phyloP scores from a whole-genome alignment of 2,888 invertebrate genomes.

The Drosophila anceps region DNA sequence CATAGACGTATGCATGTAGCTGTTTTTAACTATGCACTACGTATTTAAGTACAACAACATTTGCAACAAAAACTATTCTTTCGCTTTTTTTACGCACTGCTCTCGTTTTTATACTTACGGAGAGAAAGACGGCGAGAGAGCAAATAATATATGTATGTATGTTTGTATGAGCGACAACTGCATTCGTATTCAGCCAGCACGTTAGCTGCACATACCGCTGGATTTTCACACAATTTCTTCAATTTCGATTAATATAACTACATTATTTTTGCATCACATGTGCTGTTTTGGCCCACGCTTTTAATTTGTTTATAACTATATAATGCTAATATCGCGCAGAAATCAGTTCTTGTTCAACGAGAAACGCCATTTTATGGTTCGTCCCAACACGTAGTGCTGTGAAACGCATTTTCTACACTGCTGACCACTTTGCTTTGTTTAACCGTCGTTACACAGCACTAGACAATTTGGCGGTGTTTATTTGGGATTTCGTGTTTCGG shows the following conservation, averaged over 20 bases:
- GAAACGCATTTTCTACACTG: slow-evolving; percentile 25
- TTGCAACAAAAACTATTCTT: slow-evolving; percentile 64
- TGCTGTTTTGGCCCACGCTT: slow-evolving; percentile 29
- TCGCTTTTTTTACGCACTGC: slow-evolving; percentile 63
- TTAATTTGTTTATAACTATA: slow-evolving; percentile 48
- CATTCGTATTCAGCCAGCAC: slow-evolving; percentile 39
- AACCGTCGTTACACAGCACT: slow-evolving; percentile 32
- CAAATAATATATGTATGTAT: slow-evolving; percentile 34
- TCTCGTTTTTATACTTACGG: slow-evolving; percentile 60
- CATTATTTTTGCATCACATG: slow-evolving; percentile 52
- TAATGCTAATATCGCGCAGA: slow-evolving; percentile 62
- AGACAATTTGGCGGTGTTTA: slow-evolving; percentile 43
- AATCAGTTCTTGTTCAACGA: slow-evolving; percentile 61
- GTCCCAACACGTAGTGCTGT: slow-evolving; percentile 46
- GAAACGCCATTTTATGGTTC: slow-evolving; percentile 77
- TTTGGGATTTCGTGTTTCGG: slow-evolving; percentile 20
- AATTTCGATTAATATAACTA: slow-evolving; percentile 41
- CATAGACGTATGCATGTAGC: slow-evolving; percentile 10
- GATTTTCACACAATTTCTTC: slow-evolving; percentile 43
- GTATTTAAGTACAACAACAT: slow-evolving; percentile 48
- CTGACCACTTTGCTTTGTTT: slow-evolving; percentile 10
- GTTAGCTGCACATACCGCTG: slow-evolving; percentile 33
- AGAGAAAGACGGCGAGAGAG: slow-evolving; percentile 63
- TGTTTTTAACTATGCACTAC: slow-evolving; percentile 38
- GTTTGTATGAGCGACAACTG: slow-evolving; percentile 36